phyloP scores from a whole-genome alignment of 1,140 invertebrate genomes.

The Sipha flava region DNA sequence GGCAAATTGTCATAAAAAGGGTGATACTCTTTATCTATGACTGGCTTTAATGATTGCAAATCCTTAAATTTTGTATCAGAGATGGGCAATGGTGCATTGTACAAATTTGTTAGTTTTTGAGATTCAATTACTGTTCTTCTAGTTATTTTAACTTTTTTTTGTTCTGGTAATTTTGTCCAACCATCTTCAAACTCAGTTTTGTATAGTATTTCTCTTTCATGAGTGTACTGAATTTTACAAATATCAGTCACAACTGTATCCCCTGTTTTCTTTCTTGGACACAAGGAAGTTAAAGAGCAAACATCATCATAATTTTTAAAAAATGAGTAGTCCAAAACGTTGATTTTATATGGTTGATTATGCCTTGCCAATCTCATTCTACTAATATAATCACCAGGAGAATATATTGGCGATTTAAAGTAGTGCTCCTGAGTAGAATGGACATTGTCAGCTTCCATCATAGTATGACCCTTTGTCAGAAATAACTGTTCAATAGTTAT shows the following conservation, averaged over 20 bases:
- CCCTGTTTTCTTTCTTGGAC: slow-evolving; percentile 24
- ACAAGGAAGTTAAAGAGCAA: slow-evolving; percentile 17
- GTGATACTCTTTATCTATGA: no score
- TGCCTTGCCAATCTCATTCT: slow-evolving; percentile 16
- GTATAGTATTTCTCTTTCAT: background rate
- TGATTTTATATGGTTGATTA: background rate
- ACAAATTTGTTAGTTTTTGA: no score
- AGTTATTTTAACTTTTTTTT: no score
- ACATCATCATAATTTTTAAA: slow-evolving; percentile 21
- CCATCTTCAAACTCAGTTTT: background rate
- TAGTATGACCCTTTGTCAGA: slow-evolving; percentile 41
- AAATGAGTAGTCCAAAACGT: background rate
- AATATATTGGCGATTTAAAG: slow-evolving; percentile 33
- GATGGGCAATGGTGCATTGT: no score
- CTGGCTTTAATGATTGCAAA: no score
- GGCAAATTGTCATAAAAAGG: no score
- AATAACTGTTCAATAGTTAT: slow-evolving; percentile 6
- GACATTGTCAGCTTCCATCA: slow-evolving; percentile 40
- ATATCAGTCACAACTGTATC: slow-evolving; percentile 33
- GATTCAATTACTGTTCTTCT: no score
- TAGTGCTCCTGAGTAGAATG: slow-evolving; percentile 33
- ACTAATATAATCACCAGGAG: slow-evolving; percentile 31
- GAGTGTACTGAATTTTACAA: background rate
- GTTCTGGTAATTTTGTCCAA: background rate
- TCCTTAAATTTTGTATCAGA: no score